Percentiles rank a stretch among this genome's conserved stretches.
These are phyloP conservation scores for Zaprionus ornatus DNA, from an alignment of 1,140 invertebrate species.

Conservation along the genomic window DNA sequence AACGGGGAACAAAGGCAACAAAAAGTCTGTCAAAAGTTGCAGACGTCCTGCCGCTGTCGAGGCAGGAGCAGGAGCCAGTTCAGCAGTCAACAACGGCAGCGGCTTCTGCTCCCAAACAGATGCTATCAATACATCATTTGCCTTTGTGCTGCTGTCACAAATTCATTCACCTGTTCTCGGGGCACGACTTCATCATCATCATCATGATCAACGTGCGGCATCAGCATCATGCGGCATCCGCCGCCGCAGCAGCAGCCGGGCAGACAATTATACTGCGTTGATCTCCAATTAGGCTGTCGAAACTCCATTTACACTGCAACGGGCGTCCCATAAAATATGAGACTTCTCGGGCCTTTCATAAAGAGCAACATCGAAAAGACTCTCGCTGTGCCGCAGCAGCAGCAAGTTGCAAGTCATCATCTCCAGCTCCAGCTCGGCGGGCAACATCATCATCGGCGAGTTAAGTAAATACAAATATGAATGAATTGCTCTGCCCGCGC, in stretches of 20 bases:
- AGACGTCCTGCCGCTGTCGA: slow-evolving; percentile 71
- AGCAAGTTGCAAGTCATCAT: slow-evolving; percentile 72
- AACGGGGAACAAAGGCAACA: slow-evolving; percentile 34
- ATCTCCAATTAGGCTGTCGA: slow-evolving; percentile 82
- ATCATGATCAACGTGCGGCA: slow-evolving; percentile 10
- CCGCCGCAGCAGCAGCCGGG: slow-evolving; percentile 35
- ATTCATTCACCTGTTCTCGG: slow-evolving; percentile 81
- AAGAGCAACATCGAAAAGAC: slow-evolving; percentile 29
- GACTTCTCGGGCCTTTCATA: slow-evolving; percentile 58
- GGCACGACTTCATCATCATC: slow-evolving; percentile 70
- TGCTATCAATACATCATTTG: slow-evolving; percentile 82
- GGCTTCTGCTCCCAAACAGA: slow-evolving; percentile 70
- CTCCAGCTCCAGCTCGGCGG: slow-evolving; percentile 41
- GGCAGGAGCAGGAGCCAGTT: too few relatives aligned
- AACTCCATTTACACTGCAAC: slow-evolving; percentile 80
- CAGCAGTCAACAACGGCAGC: slow-evolving; percentile 15
- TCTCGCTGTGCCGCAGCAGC: slow-evolving; percentile 46
- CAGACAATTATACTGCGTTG: slow-evolving; percentile 81
- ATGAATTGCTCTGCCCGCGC: slow-evolving; percentile 67
- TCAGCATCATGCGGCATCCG: neutral
- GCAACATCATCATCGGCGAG: slow-evolving; percentile 68
- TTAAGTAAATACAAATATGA: slow-evolving; percentile 82
- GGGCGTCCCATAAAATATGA: slow-evolving; percentile 72
- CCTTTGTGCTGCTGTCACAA: slow-evolving; percentile 79
- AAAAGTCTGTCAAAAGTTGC: slow-evolving; percentile 53